phyloP scores from a whole-genome alignment of 2,113 vertebrate species.

The Mugil cephalus region DNA sequence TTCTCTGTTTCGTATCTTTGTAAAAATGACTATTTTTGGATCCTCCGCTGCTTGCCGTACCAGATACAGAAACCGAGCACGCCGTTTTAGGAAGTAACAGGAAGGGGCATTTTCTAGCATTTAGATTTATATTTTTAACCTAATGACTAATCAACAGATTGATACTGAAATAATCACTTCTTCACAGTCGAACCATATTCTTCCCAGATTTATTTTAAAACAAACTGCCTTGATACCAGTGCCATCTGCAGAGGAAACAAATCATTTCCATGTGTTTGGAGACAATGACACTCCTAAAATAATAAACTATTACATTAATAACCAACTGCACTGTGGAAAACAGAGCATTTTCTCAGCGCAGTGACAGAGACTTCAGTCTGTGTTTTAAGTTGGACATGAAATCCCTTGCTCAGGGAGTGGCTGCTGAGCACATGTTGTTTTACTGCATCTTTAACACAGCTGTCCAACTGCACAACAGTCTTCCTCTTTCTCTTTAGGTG shows the following conservation, averaged over 20 bases:
- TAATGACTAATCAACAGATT: background rate
- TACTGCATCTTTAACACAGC: slow-evolving; percentile 3
- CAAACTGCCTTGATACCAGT: background rate
- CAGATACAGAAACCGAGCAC: background rate
- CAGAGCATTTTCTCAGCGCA: background rate
- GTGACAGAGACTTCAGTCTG: background rate
- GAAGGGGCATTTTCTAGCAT: too few relatives aligned
- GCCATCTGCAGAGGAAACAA: slow-evolving; percentile 18
- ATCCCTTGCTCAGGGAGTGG: background rate
- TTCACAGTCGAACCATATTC: background rate
- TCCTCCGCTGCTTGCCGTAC: background rate
- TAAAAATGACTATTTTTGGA: background rate
- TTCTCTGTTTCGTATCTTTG: too few relatives aligned
- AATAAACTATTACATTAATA: too few relatives aligned
- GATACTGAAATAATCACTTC: background rate
- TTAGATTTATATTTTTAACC: too few relatives aligned
- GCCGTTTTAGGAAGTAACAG: too few relatives aligned
- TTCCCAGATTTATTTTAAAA: too few relatives aligned
- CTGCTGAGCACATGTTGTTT: slow-evolving; percentile 1
- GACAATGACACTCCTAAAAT: background rate
- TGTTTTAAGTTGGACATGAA: background rate
- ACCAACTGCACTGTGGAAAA: background rate
- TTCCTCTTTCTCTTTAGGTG: slow-evolving; percentile 3
- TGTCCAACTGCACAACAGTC: background rate
- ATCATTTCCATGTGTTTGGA: background rate